Conservation (phyloP, 2,888 invertebrate species). For the Anthophora plumipes region DNA sequence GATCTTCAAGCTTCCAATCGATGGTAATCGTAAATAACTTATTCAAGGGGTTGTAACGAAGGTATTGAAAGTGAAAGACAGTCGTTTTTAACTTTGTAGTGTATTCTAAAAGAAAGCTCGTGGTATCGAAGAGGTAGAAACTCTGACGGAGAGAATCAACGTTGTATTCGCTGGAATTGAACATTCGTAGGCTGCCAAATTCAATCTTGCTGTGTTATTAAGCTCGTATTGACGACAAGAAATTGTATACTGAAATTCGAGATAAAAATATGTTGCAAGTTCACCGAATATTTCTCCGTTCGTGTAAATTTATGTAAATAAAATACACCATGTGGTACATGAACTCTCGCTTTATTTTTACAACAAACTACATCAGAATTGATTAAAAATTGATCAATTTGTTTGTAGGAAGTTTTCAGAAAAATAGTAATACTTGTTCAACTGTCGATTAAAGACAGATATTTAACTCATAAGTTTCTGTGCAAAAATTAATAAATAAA, state of each 20-base stretch:
- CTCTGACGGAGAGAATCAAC: background rate
- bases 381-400: no score
- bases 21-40: background rate
- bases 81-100: background rate
- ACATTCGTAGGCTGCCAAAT: background rate
- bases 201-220: background rate
- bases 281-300: no score
- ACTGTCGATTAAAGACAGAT: no score
- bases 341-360: no score
- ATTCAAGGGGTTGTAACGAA: background rate
- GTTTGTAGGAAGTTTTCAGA: no score
- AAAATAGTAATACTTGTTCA: no score
- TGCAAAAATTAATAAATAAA: background rate
- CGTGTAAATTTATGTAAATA: no score
- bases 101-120: background rate
- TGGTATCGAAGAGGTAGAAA: background rate
- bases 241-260: background rate
- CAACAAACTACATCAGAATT: no score
- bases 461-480: no score
- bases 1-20: background rate
- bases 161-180: conserved; percentile 3
- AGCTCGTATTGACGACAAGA: background rate
- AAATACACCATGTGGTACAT: no score
- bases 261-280: background rate
- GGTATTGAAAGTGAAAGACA: background rate